Conservation (phyloP, 2,113 vertebrate genomes). For the Pionites leucogaster region DNA sequence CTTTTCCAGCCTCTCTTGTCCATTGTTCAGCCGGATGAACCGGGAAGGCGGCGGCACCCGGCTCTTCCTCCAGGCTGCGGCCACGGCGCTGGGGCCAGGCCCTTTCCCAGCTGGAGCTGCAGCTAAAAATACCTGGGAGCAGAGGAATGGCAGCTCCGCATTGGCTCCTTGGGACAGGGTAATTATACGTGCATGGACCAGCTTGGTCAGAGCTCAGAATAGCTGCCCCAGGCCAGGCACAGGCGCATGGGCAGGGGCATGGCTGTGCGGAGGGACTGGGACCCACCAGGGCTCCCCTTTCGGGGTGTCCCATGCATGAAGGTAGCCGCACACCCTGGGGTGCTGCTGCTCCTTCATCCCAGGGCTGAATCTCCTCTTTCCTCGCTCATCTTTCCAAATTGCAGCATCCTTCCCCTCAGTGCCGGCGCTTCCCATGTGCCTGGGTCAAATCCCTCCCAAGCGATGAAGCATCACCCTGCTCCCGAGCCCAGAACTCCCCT, state of each 20-base stretch:
- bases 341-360: too few relatives aligned
- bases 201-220: not conserved
- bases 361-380: not conserved
- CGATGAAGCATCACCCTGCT: not conserved
- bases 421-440: not conserved
- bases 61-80: not conserved
- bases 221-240: not conserved
- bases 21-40: slow-evolving; percentile 47
- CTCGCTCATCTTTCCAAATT: not conserved
- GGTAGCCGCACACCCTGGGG: fast-evolving
- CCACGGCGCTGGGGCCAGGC: not conserved
- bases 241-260: fast-evolving
- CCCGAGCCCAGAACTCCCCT: too few relatives aligned
- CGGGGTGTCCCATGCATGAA: not conserved
- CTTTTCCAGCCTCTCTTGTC: not conserved
- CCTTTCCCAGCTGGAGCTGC: not conserved
- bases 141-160: not conserved
- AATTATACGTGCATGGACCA: not conserved
- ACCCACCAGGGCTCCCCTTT: not conserved
- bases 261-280: not conserved
- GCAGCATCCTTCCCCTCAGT: not conserved
- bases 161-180: not conserved
- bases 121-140: slow-evolving; percentile 40
- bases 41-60: not conserved
- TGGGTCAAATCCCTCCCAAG: fast-evolving